phyloP scores from a whole-genome alignment of 2,888 invertebrate species.

The Argyresthia albistria region DNA sequence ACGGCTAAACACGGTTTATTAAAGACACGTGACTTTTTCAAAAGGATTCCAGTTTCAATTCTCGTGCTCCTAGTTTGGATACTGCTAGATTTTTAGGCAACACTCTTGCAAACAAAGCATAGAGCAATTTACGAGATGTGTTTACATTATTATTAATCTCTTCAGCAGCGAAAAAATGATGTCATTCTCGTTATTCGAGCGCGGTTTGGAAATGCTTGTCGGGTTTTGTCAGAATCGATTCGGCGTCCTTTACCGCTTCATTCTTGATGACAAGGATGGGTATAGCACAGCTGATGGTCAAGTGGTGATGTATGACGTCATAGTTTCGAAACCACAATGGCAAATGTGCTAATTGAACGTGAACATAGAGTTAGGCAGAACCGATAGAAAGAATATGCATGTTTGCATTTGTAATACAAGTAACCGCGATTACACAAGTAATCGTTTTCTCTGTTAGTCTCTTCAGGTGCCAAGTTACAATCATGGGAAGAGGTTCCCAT shows the following conservation, averaged over 20 bases:
- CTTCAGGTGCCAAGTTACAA: no score
- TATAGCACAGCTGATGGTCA: neutral
- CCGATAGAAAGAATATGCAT: neutral
- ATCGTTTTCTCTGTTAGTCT: no score
- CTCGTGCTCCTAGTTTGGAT: no score
- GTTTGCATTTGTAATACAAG: no score
- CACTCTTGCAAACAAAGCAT: conserved; percentile 24
- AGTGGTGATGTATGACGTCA: conserved; percentile 6
- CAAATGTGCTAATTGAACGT: conserved; percentile 23
- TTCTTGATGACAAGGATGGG: neutral
- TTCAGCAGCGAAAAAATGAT: conserved; percentile 46
- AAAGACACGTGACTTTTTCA: neutral
- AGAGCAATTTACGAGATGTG: conserved; percentile 19
- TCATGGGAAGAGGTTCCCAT: no score
- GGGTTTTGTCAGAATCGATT: neutral
- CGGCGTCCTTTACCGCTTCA: neutral
- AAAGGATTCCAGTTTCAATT: no score
- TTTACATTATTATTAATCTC: conserved; percentile 61
- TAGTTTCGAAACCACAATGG: conserved; percentile 22
- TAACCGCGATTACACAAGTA: no score
- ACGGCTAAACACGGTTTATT: neutral
- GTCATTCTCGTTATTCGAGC: conserved; percentile 24
- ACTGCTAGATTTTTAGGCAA: conserved; percentile 15
- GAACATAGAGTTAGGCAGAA: conserved; percentile 20
- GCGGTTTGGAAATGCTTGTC: neutral